These are phyloP conservation scores for Lates calcarifer DNA, from an alignment of 2,113 vertebrate genomes.

Conservation along the genomic window DNA sequence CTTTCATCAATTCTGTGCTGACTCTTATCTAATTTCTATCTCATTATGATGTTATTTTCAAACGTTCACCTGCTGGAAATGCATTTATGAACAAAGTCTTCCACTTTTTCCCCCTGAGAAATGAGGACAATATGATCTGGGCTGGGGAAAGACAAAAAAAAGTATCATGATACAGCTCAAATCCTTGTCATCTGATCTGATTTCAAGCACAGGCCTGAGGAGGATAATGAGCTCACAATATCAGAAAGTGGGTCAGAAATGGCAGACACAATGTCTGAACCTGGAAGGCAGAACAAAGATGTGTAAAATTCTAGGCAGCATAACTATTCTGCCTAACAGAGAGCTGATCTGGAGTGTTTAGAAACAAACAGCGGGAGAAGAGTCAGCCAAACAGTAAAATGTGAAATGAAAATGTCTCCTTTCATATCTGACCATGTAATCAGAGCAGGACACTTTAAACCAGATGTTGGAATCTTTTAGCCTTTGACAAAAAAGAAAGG, in stretches of 20 bases:
- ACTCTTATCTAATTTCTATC: not conserved
- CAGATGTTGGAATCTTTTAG: slow-evolving; percentile 22
- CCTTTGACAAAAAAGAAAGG: not conserved
- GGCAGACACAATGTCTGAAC: not conserved
- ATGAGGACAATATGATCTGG: slow-evolving; percentile 19
- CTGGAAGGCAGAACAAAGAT: slow-evolving; percentile 14
- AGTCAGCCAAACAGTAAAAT: too few relatives aligned
- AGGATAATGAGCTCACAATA: slow-evolving; percentile 12
- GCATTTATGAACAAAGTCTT: slow-evolving; percentile 16
- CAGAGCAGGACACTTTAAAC: slow-evolving; percentile 1
- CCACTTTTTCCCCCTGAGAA: not conserved
- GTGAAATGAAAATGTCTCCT: not conserved
- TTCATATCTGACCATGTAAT: not conserved
- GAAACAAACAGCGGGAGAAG: not conserved
- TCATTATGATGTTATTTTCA: not conserved
- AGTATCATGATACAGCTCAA: not conserved
- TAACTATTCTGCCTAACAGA: not conserved
- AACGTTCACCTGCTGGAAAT: slow-evolving; percentile 18
- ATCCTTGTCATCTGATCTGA: slow-evolving; percentile 37
- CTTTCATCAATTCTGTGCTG: not conserved
- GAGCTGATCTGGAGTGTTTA: not conserved
- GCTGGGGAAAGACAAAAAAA: slow-evolving; percentile 3
- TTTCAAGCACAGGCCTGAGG: slow-evolving; percentile 23
- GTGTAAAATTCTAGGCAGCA: not conserved
- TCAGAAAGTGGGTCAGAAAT: slow-evolving; percentile 39